These are phyloP conservation scores for Didymodactylos carnosus DNA, from an alignment of 2,888 invertebrate genomes.

Conservation along the genomic window DNA sequence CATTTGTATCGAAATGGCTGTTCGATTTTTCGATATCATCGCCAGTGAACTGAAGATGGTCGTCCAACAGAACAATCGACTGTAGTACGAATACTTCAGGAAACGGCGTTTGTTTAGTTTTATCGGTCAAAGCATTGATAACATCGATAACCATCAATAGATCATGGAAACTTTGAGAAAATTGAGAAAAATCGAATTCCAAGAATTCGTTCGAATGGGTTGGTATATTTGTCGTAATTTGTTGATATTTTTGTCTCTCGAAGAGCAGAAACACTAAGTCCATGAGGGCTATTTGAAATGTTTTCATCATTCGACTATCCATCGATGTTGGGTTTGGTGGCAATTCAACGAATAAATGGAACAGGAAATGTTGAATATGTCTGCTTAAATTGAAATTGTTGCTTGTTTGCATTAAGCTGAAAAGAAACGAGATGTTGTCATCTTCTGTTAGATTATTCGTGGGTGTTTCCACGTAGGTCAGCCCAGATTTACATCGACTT, in stretches of 20 bases:
- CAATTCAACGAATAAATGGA: not conserved
- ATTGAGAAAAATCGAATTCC: not conserved
- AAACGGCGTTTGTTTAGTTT: not conserved
- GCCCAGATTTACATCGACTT: no score
- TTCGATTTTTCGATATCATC: not conserved
- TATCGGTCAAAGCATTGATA: not conserved
- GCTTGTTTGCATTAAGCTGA: not conserved
- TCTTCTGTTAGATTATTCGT: no score
- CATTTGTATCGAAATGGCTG: not conserved
- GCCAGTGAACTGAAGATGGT: not conserved
- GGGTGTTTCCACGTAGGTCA: no score
- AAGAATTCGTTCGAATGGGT: no score
- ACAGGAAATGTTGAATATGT: not conserved
- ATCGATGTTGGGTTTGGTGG: not conserved
- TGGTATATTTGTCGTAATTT: no score
- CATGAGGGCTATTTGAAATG: not conserved
- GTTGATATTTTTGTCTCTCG: not conserved
- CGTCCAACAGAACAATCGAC: not conserved
- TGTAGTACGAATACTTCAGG: not conserved
- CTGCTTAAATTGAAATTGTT: not conserved
- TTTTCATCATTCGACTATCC: not conserved
- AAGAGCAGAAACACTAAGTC: not conserved
- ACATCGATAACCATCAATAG: not conserved
- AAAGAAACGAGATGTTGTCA: no score
- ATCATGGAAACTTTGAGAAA: not conserved